These are phyloP conservation scores for Gastrophysa polygoni DNA, from an alignment of 2,888 invertebrate species.

Conservation along the genomic window DNA sequence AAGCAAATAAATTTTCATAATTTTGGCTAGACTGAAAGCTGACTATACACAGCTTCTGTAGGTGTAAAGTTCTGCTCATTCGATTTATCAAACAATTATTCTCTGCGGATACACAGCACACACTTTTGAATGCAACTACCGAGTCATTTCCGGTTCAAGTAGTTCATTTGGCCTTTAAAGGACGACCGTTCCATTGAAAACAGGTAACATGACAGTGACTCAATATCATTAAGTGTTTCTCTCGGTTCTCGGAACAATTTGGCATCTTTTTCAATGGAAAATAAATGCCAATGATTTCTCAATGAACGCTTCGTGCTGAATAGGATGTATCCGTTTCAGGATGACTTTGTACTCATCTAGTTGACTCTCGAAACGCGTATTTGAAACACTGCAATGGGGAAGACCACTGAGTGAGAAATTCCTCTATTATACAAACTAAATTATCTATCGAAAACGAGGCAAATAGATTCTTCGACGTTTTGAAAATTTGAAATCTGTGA, in stretches of 20 bases:
- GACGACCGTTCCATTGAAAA: slow-evolving; percentile 44
- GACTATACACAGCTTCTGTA: too few relatives aligned
- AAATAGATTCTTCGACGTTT: too few relatives aligned
- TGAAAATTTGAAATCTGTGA: too few relatives aligned
- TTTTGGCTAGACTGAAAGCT: too few relatives aligned
- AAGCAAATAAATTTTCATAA: too few relatives aligned
- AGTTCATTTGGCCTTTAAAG: slow-evolving; percentile 40
- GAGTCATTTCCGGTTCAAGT: slow-evolving; percentile 18
- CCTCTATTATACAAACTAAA: too few relatives aligned
- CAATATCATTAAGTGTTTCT: slow-evolving; percentile 27
- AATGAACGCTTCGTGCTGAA: slow-evolving; percentile 24
- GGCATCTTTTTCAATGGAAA: slow-evolving; percentile 28
- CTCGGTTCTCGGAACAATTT: slow-evolving; percentile 28
- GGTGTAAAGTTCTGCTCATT: not conserved
- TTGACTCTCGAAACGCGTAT: not conserved
- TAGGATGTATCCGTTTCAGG: slow-evolving; percentile 23
- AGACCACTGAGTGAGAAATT: too few relatives aligned
- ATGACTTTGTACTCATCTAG: slow-evolving; percentile 8
- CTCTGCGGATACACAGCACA: not conserved
- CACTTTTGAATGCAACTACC: slow-evolving; percentile 28
- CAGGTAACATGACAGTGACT: slow-evolving; percentile 40
- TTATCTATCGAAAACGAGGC: too few relatives aligned
- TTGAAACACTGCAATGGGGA: too few relatives aligned
- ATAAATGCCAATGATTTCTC: slow-evolving; percentile 30
- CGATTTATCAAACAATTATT: slow-evolving; percentile 27